phyloP scores from a whole-genome alignment of 2,113 vertebrate genomes.

The Embiotoca jacksoni region DNA sequence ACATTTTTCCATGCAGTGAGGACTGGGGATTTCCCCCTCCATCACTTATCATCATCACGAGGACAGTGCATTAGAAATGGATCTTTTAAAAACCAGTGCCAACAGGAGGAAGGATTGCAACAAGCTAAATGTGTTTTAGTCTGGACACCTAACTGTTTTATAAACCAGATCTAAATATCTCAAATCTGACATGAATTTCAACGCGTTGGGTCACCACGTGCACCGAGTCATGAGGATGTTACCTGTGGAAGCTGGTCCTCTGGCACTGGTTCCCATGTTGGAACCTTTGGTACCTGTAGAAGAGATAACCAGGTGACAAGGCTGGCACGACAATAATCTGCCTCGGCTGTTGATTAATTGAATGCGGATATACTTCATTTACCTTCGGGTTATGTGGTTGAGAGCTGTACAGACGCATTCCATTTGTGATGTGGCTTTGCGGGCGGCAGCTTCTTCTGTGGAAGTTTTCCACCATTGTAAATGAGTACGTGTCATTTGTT shows the following conservation, averaged over 20 bases:
- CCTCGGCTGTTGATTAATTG: too few species aligned
- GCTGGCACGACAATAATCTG: background rate
- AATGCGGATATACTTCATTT: background rate
- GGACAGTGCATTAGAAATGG: too few species aligned
- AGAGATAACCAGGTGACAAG: background rate
- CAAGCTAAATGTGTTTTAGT: too few species aligned
- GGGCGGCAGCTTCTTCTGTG: background rate
- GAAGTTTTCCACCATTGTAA: background rate
- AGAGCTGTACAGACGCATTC: conserved; percentile 29
- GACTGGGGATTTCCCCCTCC: too few species aligned
- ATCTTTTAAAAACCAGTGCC: too few species aligned
- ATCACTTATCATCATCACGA: too few species aligned
- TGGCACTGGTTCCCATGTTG: conserved; percentile 80
- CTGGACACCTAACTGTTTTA: too few species aligned
- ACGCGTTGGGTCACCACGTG: background rate
- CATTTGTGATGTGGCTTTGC: background rate
- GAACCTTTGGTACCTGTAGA: conserved; percentile 74
- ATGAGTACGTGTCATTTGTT: background rate
- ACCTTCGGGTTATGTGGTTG: conserved; percentile 74
- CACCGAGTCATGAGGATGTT: background rate
- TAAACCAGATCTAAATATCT: too few species aligned
- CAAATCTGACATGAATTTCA: background rate
- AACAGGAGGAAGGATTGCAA: too few species aligned
- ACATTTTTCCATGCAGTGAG: too few species aligned
- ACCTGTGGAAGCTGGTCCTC: conserved; percentile 81